These are phyloP conservation scores for Malachius bipustulatus DNA, from an alignment of 2,888 invertebrate species.

Conservation along the genomic window DNA sequence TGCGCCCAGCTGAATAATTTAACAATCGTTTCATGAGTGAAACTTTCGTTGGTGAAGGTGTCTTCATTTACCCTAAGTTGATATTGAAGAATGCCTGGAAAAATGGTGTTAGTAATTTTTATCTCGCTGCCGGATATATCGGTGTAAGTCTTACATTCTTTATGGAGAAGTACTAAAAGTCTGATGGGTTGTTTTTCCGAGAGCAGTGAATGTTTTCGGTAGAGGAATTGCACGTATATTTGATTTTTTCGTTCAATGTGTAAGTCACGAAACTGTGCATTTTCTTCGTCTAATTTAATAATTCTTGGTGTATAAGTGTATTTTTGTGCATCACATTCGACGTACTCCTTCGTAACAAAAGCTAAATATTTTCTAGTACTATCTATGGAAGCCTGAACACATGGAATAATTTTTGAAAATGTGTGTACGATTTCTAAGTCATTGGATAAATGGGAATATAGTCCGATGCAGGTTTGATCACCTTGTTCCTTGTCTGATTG, in stretches of 20 bases:
- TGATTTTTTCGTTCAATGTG: constrained; percentile 54
- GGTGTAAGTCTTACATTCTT: constrained; percentile 52
- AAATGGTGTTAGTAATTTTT: background rate
- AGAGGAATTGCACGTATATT: constrained; percentile 68
- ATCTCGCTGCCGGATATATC: background rate
- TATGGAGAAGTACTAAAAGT: constrained; percentile 62
- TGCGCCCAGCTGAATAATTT: constrained; percentile 76
- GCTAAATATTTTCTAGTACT: constrained; percentile 52
- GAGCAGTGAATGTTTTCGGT: constrained; percentile 41
- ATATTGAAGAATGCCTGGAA: constrained; percentile 34
- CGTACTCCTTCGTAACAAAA: constrained; percentile 50
- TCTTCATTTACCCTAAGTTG: constrained; percentile 25
- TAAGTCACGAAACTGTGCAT: constrained; percentile 31
- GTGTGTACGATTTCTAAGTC: constrained; percentile 47
- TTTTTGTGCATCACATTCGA: constrained; percentile 20
- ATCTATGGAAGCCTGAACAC: constrained; percentile 72
- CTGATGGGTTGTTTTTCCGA: constrained; percentile 43
- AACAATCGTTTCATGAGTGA: constrained; percentile 40
- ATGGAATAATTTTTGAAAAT: constrained; percentile 50
- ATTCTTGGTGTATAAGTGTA: constrained; percentile 51
- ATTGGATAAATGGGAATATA: constrained; percentile 50
- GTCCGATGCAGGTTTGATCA: constrained; percentile 41
- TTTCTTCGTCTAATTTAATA: constrained; percentile 42
- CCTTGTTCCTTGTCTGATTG: constrained; percentile 21
- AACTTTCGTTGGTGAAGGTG: constrained; percentile 17